Base-by-base conservation (phyloP, 2,888 invertebrate genomes). In the Empis stercorea region DNA sequence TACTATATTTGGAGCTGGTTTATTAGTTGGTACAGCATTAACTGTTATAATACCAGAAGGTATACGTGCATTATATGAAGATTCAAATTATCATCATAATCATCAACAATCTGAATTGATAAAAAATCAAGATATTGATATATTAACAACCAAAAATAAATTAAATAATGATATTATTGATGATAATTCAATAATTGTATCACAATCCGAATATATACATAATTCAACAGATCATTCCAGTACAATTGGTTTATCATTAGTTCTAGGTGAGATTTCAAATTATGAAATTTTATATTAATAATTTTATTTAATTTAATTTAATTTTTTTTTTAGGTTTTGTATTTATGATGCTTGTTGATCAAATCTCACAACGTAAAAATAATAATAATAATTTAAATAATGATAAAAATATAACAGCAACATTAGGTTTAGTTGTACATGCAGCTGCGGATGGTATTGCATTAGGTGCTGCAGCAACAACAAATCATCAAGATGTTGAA, bases 21-120 rank as follows among this genome's bases (percentile, higher is more conserved):
- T 99, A 9, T 75, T 99, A 1, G 95, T 99, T 1, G 99, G 99
- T 2, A 97, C 99, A 27, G 96, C 99, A 0, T 69, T 99, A 30
- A 88, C 94, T 6, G 97, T 99, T 1, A 99, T 99, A 47, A 96
- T 99, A 57, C 99, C 99, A 0, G 99, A 99, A 72, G 99, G 99
- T 7, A 88, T 99, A n/a, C 76, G 93, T 49, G 81, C 89, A 0
- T 64, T 92, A 44, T 81, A 78, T 55, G 71, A 71, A 44, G 75
- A 74, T 14, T 55, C 50, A 36, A 51, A 47, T 23, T 11, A 14
- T 16, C 15, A n/a, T n/a, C n/a, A n/a, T n/a, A n/a, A n/a, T n/a
- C n/a, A n/a, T 23, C 27, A 20, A 41, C 30, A 11, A 4, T 14
- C 37, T 17, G 38, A 43, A 13, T 11, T 14, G n/a, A 17, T 10